Percentiles rank a stretch among this genome's conserved stretches.
Evolutionary conservation across 2,113 vertebrate genomes (phyloP).

Genomic region (Benthochromis sp.): DNA sequence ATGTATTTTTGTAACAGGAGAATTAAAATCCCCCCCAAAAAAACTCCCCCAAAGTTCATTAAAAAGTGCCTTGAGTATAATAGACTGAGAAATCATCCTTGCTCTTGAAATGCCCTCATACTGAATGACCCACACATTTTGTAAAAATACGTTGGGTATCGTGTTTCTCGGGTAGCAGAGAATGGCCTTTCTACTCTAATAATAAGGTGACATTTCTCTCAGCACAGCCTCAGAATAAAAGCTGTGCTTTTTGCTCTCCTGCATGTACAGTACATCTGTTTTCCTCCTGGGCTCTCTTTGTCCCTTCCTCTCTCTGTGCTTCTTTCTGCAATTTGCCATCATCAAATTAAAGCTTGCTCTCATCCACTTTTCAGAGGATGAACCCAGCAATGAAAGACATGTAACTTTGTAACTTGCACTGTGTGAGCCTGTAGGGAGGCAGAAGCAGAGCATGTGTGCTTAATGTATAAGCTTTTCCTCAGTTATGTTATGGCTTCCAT

Average conservation of each 20-base stretch:
- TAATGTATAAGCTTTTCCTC: not conserved
- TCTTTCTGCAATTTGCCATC: not conserved
- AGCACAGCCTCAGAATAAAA: constrained; percentile 29
- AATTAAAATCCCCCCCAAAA: not conserved
- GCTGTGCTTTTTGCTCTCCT: constrained; percentile 13
- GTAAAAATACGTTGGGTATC: constrained; percentile 1
- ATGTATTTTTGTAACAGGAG: not conserved
- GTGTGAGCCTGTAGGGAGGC: not conserved
- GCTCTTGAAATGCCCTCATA: not conserved
- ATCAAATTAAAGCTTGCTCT: not conserved
- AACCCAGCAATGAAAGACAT: not conserved
- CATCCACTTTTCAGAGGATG: not conserved
- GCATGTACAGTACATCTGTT: not conserved
- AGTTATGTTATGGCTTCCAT: not conserved
- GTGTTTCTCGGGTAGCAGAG: not conserved
- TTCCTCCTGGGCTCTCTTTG: not conserved
- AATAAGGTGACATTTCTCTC: constrained; percentile 57
- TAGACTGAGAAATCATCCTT: not conserved
- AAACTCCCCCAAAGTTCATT: not conserved
- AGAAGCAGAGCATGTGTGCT: not conserved
- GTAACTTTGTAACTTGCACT: constrained; percentile 1
- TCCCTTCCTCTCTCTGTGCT: not conserved
- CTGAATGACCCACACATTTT: constrained; percentile 12
- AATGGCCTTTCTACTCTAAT: constrained; percentile 35
- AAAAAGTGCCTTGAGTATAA: not conserved